Percentiles rank a stretch among this genome's conserved stretches.
These are phyloP conservation scores for Cyclina sinensis DNA, from an alignment of 1,140 invertebrate species.

Conservation along the genomic window DNA sequence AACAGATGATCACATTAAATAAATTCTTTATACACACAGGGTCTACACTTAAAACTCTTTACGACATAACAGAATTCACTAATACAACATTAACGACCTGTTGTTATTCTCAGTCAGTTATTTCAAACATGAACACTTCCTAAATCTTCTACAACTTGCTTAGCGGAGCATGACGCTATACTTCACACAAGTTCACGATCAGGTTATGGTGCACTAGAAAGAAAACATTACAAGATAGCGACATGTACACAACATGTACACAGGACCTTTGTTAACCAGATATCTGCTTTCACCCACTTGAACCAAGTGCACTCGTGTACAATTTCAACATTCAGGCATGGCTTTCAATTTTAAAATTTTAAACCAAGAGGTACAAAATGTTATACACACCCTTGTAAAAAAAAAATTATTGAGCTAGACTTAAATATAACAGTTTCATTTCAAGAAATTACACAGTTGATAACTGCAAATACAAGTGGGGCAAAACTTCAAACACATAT, in stretches of 20 bases:
- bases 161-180: neutral
- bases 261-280: neutral
- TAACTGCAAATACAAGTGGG: too few relatives aligned
- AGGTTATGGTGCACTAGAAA: neutral
- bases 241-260: neutral
- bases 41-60: too few relatives aligned
- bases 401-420: too few relatives aligned
- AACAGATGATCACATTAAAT: too few relatives aligned
- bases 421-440: too few relatives aligned
- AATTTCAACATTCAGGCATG: neutral
- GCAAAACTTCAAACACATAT: too few relatives aligned
- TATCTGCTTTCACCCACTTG: neutral
- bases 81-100: neutral
- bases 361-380: too few relatives aligned
- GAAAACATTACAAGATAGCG: neutral
- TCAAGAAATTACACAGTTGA: too few relatives aligned
- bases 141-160: neutral
- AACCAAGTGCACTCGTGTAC: neutral
- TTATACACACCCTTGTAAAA: too few relatives aligned
- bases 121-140: conserved; percentile 19
- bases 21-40: too few relatives aligned
- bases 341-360: too few relatives aligned
- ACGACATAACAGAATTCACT: too few relatives aligned
- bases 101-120: conserved; percentile 4
- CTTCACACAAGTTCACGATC: conserved; percentile 18